Evolutionary conservation across 2,797 vertebrate species (phyloP), one percentile per base, ranked within the genome.

Genomic region (Spinibarbus caldwelli): DNA sequence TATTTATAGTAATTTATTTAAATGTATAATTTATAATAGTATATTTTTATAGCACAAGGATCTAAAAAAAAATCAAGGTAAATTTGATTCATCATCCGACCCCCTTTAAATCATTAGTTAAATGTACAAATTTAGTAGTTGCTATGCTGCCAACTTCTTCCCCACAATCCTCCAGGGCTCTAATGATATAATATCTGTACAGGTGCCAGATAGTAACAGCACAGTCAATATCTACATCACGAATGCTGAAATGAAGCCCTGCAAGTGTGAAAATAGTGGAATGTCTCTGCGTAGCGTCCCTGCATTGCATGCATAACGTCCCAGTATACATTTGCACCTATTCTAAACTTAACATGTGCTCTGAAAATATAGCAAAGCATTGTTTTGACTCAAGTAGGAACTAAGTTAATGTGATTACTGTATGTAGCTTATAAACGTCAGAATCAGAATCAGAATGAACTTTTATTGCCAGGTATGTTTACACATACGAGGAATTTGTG

Each of bases 161-260:
- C 45, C 43, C 45, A 52, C 12, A 38, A 38, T 52, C 31, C 64
- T 38, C 45, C 45, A 52, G 34, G 43, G 64, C 14, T 68, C 21
- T 10, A 19, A 36, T n/a, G 66, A 36, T 38, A 29, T 70, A 80
- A 80, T 34, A 70, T 23, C 31, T 70, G 45, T 70, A 26, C 45
- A 70, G 45, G 23, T 29, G 45, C 66, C 64, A 80, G 29, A 68
- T 11, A 68, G 45, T 80, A 68, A 68, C 78, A 80, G 47, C 45
- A 52, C 12, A 68, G 23, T 67, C 31, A 38, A 49, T 36, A 70
- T 70, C 15, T 66, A 52, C 62, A 67, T 23, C 4, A 47, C 14
- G 12, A 47, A 80, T 80, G 29, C 26, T 19, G 31, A 52, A 68
- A 68, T 68, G 7, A 80, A 52, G 12, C 45, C 31, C 78, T 19